Base-by-base conservation (phyloP, 2,888 invertebrate genomes). In the Hoplodrina blanda region DNA sequence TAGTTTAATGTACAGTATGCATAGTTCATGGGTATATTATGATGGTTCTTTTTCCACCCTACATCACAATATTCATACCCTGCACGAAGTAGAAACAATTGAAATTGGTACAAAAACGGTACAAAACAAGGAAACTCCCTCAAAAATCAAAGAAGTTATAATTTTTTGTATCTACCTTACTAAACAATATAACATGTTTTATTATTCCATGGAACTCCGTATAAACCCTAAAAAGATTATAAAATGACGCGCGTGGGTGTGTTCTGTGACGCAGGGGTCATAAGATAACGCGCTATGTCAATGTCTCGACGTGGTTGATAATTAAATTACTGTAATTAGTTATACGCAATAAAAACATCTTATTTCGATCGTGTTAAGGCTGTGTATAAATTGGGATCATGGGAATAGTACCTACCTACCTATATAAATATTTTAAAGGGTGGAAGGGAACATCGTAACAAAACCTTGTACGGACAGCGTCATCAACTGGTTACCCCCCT, bases 301-400 rank as follows among this genome's bases (percentile, higher is more conserved):
- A 91, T 91, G 92, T 89, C 89, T 90, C 79, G 66, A 63, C 71
- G 83, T 76, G 81, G 15, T 54, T 85, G 85, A 85, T 84, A 83
- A 76, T 75, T 76, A 20, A 73, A 69, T 73, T 73, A 68, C 53
- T 64, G 63, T 68, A 72, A 72, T 78, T 75, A 77, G 59, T 65
- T n/a, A 59, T 59, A 79, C 64, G 94, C 92, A 94, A 94, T 90
- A 92, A 91, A 89, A 94, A 94, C 90, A 93, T 84, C 30, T 87
- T 87, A 69, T 91, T 89, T 82, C 90, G 70, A 57, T 63, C 63
- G 15, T n/a, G 49, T 55, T 33, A 41, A 76, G 60, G 67, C 54
- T 55, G 56, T 37, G 13, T 4, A 55, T 81, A 61, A 37, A 60
- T 46, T 70, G 50, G 44, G 53, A 64, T 17, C 46, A 46, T 17